Evolutionary conservation across 2,113 vertebrate genomes (phyloP), one percentile per base, ranked within the genome.

Genomic region (Amia ocellicauda): DNA sequence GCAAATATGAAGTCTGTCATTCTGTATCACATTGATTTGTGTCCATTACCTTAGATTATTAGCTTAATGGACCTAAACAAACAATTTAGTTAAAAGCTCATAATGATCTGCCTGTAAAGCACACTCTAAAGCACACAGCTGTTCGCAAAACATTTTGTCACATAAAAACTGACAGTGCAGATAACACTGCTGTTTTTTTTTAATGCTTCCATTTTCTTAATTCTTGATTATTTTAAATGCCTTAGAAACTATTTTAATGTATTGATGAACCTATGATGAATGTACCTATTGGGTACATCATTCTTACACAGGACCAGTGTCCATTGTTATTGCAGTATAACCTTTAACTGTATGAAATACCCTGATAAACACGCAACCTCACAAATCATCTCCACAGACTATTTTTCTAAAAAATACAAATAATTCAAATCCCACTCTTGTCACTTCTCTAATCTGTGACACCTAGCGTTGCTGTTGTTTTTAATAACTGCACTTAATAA

Each of bases 361-460:
- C 53, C 53, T 56, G 29, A 24, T 56, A 56, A 56, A 36, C 10
- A 24, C 16, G 16, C 53, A 56, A 17, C 27, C 27, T 36, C 31
- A 16, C 17, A 31, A 26, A 56, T 26, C 53, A 56, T 56, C 53
- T 56, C 53, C 19, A 10, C 1, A 56, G 53, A 56, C 29, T 56
- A 29, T 29, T 17, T 56, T 56, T 19, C 27, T 29, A 14, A 56
- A 7, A 17, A 29, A 28, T 26, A 28, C 26, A 19, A 56, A 56
- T 56, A 56, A 56, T 28, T 56, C 53, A 56, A 17, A 56, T 7
- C 16, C 4, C 17, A 36, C 31, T 36, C 31, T 36, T 36, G 5
- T 36, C n/a, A n/a, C n/a, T n/a, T 36, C 31, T 7, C 31, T 36
- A 11, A 36, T 36, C 11, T 36, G 2, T 36, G n/a, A n/a, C n/a